Evolutionary conservation across 2,888 invertebrate species (phyloP), one percentile per base, ranked within the genome.

Genomic region (Erynnis tages): DNA sequence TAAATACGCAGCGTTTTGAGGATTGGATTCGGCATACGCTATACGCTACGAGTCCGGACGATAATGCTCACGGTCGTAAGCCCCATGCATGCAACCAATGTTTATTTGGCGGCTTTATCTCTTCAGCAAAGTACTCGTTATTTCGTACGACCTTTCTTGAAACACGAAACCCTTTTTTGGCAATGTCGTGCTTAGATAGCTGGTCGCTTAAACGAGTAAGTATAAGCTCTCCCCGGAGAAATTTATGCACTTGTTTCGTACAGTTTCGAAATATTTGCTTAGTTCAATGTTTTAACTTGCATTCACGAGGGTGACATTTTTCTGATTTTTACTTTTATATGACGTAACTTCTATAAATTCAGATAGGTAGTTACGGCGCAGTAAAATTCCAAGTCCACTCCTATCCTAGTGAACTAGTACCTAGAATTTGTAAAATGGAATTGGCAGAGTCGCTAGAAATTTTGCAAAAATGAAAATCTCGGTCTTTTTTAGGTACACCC

Each of bases 1-100:
- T 73, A 72, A 37, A 45, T 50, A 57, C 53, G 54, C 58, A 56
- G 49, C 46, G 49, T 60, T 49, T 49, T 48, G 43, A 54, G 41
- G 35, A 60, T 58, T 55, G 46, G 57, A 60, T 58, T 59, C 35
- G 48, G 37, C 44, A 50, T 49, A 49, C 49, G 49, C 21, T 14
- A 50, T 49, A 49, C 49, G 49, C 21, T 14, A 21, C 37, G 11
- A n/a, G 16, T 19, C 48, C 56, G 53, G 54, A 56, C 59, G 47
- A 53, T 60, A 59, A 62, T 56, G 49, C 40, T 46, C 29, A 44
- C 35, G 58, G 54, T 46, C 46, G 53, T 57, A 54, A 47, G 25
- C 54, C 35, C 37, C 44, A 48, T 50, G 49, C 56, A 55, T 59
- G 53, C 50, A 53, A 59, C 46, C 47, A 56, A 57, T 54, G 56